phyloP scores from a whole-genome alignment of 2,888 invertebrate genomes.

The Nemoura dubitans region DNA sequence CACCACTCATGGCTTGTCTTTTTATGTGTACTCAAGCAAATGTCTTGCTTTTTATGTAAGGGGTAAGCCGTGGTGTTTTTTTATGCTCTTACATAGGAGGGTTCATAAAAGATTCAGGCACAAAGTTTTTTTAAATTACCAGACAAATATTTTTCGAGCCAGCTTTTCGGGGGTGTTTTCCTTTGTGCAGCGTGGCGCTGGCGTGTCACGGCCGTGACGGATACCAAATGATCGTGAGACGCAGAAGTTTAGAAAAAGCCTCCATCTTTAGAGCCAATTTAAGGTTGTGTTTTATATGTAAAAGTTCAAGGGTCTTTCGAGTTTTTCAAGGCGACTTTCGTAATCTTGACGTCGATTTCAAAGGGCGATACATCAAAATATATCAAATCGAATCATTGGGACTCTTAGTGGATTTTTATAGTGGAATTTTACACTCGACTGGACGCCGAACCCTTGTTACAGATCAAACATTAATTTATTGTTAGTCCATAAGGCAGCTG shows the following conservation, averaged over 20 bases:
- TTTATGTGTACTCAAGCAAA: slow-evolving; percentile 10
- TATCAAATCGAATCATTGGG: slow-evolving; percentile 25
- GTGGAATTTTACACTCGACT: background rate
- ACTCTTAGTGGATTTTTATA: background rate
- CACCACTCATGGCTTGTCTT: background rate
- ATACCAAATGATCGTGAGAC: background rate
- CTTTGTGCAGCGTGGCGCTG: background rate
- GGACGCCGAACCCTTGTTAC: background rate
- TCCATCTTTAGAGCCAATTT: background rate
- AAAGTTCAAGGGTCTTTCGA: background rate
- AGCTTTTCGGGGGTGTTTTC: slow-evolving; percentile 18
- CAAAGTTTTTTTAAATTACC: slow-evolving; percentile 29
- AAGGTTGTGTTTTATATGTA: background rate
- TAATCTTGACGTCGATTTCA: background rate
- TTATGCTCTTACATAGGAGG: background rate
- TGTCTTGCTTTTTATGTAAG: background rate
- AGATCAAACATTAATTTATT: background rate
- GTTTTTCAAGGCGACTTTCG: background rate
- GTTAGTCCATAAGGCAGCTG: background rate
- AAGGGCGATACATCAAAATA: background rate
- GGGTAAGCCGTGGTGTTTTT: background rate
- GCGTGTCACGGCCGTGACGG: background rate
- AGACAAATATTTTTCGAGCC: slow-evolving; percentile 21
- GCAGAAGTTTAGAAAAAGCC: no score
- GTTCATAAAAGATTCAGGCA: background rate